Evolutionary conservation across 2,797 vertebrate genomes (phyloP).

Genomic region (Dermochelys coriacea): DNA sequence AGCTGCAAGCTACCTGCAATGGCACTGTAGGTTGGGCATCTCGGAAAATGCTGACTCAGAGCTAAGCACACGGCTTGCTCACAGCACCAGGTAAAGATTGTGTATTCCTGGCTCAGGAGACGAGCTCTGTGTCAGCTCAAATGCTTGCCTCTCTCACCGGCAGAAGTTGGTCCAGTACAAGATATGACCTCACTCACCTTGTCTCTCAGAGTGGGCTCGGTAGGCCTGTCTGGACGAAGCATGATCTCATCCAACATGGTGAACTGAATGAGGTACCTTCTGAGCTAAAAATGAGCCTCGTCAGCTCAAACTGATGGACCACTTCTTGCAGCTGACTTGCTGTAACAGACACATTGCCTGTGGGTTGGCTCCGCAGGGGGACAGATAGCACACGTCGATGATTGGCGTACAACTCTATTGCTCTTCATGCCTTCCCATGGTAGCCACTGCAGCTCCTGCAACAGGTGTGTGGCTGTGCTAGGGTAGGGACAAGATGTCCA

Average conservation of each 20-base stretch:
- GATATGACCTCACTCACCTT: background rate
- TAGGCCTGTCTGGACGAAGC: background rate
- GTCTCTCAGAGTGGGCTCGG: background rate
- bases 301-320: background rate
- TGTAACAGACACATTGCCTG: background rate
- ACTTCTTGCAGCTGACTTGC: background rate
- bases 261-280: background rate
- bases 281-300: background rate
- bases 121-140: too few species aligned
- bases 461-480: background rate
- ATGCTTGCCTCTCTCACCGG: background rate
- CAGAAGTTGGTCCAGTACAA: background rate
- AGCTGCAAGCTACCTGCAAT: too few species aligned
- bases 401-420: background rate
- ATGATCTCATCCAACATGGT: background rate
- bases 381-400: accelerated
- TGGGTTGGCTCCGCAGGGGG: background rate
- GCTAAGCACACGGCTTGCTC: background rate
- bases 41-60: background rate
- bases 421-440: background rate
- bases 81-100: background rate
- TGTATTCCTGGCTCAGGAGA: background rate
- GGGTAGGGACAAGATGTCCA: background rate
- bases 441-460: background rate
- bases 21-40: background rate